phyloP scores from a whole-genome alignment of 2,113 vertebrate genomes.

The Eolophus roseicapilla region DNA sequence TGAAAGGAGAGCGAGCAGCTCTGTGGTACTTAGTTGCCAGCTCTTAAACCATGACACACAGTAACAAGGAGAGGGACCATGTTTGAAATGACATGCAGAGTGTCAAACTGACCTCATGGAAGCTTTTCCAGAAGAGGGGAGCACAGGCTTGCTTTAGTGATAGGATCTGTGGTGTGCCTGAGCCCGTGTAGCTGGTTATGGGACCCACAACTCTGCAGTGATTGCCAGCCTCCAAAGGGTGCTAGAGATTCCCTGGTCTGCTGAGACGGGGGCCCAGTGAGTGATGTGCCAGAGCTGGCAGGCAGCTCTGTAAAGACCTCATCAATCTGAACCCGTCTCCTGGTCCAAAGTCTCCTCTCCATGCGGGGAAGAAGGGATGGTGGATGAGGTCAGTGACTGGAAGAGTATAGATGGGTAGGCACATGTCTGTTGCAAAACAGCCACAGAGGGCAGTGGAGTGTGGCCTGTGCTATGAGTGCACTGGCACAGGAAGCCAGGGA shows the following conservation, averaged over 20 bases:
- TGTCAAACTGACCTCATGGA: neutral
- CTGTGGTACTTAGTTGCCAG: neutral
- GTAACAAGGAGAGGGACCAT: neutral
- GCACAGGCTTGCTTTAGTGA: accelerated
- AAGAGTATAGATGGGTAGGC: neutral
- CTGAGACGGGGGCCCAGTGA: neutral
- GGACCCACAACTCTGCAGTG: neutral
- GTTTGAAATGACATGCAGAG: neutral
- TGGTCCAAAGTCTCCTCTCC: neutral
- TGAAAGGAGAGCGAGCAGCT: neutral
- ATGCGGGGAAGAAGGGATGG: neutral
- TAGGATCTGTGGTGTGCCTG: neutral
- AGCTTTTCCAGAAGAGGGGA: neutral
- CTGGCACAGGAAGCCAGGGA: neutral
- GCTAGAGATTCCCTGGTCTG: accelerated
- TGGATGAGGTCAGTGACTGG: neutral
- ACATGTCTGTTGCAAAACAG: neutral
- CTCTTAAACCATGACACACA: neutral
- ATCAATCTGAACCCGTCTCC: neutral
- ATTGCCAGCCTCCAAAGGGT: neutral
- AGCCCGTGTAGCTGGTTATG: neutral
- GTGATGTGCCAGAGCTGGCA: neutral
- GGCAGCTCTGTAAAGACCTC: neutral
- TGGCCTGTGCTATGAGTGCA: neutral
- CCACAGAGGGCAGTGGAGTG: neutral